These are phyloP conservation scores for Callionymus lyra DNA, from an alignment of 2,113 vertebrate genomes.

Conservation along the genomic window DNA sequence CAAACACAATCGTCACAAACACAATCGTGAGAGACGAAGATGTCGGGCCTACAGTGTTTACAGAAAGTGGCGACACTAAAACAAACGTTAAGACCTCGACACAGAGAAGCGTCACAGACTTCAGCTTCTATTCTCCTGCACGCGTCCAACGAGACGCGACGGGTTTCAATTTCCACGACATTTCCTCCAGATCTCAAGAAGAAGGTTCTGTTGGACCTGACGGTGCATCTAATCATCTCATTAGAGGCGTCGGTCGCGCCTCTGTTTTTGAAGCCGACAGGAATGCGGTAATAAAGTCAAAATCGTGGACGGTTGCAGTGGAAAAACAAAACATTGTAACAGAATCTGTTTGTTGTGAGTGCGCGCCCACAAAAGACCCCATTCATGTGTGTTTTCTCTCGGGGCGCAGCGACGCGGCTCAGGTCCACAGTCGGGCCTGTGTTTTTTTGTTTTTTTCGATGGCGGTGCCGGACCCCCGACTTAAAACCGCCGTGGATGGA, in stretches of 20 bases:
- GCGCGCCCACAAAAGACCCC: slow-evolving; percentile 43
- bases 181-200: slow-evolving; percentile 41
- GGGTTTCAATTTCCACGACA: slow-evolving; percentile 63
- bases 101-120: slow-evolving; percentile 35
- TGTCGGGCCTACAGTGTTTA: slow-evolving; percentile 35
- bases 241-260: slow-evolving; percentile 44
- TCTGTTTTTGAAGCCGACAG: slow-evolving; percentile 45
- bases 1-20: too few relatives aligned
- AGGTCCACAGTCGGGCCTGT: slow-evolving; percentile 50
- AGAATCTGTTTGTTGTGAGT: slow-evolving; percentile 58
- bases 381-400: slow-evolving; percentile 56
- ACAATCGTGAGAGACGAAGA: slow-evolving; percentile 65
- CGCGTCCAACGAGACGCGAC: slow-evolving; percentile 46
- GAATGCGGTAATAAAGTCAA: slow-evolving; percentile 39
- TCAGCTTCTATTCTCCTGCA: slow-evolving; percentile 31
- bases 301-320: slow-evolving; percentile 29
- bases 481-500: too few relatives aligned
- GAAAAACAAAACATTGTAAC: slow-evolving; percentile 54
- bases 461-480: slow-evolving; percentile 23
- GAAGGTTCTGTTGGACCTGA: background rate
- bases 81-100: slow-evolving; percentile 23
- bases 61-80: slow-evolving; percentile 41
- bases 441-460: slow-evolving; percentile 40
- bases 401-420: slow-evolving; percentile 33
- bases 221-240: slow-evolving; percentile 36